Conservation (phyloP, 2,888 invertebrate species). For the Drosophila greeni region DNA sequence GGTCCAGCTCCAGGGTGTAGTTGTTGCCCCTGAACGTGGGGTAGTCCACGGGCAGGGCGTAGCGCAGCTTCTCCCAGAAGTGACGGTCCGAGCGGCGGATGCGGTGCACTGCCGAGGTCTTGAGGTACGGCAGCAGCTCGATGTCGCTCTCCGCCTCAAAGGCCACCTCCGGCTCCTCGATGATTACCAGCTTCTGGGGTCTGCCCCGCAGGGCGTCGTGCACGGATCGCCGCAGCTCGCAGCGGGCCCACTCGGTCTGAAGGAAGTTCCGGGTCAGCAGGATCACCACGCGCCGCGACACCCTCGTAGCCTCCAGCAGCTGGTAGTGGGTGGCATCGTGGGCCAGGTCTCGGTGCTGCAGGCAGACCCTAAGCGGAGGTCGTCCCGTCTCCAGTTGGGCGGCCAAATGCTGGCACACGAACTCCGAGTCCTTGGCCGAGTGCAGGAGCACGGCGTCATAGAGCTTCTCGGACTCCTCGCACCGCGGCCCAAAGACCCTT, state of each 20-base stretch:
- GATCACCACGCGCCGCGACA: conserved; percentile 91
- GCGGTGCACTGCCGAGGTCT: conserved; percentile 86
- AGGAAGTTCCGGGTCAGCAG: conserved; percentile 93
- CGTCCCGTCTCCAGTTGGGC: conserved; percentile 90
- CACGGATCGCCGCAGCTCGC: conserved; percentile 92
- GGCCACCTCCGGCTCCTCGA: conserved; percentile 90
- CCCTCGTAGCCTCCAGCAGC: conserved; percentile 91
- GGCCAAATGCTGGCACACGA: conserved; percentile 90
- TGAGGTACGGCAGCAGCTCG: conserved; percentile 92
- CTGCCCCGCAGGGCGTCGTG: conserved; percentile 92
- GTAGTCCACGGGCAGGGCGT: conserved; percentile 89
- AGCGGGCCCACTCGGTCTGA: conserved; percentile 95
- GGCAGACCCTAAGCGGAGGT: conserved; percentile 87
- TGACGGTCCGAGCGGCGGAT: conserved; percentile 92
- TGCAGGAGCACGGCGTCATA: conserved; percentile 96
- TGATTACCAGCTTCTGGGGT: conserved; percentile 91
- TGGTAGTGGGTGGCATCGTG: conserved; percentile 83
- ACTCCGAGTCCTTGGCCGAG: conserved; percentile 94
- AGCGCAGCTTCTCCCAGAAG: conserved; percentile 95
- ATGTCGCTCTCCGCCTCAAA: conserved; percentile 92
- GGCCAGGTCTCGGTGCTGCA: conserved; percentile 92
- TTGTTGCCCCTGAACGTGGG: conserved; percentile 90
- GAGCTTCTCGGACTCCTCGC: conserved; percentile 90
- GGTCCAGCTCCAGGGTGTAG: conserved; percentile 84
- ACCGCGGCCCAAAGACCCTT: conserved; percentile 86